Base-by-base conservation (phyloP, 2,888 invertebrate genomes). In the Lysandra coridon region DNA sequence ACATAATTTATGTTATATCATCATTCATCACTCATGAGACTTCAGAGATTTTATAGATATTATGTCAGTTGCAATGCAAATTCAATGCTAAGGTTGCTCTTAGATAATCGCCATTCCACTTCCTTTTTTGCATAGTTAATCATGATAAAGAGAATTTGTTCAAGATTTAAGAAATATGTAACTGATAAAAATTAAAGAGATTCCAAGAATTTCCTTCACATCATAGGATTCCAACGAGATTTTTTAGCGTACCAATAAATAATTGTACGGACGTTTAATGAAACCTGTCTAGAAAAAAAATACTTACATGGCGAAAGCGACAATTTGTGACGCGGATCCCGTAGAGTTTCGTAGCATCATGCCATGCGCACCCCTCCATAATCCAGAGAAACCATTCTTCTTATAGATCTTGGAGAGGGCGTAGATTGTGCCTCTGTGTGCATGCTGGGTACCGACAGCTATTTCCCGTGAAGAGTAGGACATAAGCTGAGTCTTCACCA, bases 401-500 rank as follows among this genome's bases (percentile, higher is more conserved):
- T 83, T 88, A 82, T 96, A 96, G 80, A 96, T 96, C 84, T 95
- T 95, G 44, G 83, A 88, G 33, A 98, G 88, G 0, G 97, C 98
- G 81, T 95, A 92, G 64, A 94, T 86, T 91, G 97, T 96, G 10
- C 97, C 96, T 33, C 90, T 90, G 86, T 98, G 97, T 0, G 95
- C 93, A 87, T 98, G 98, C 86, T 99, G 98, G 83, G 97, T 96
- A 0, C 98, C 99, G 2, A 98, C 98, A 2, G 98, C 98, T 80
- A 98, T 98, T 83, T 96, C 93, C 81, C 95, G 92, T 0, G 96
- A 96, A 1, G 97, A 96, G 88, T 96, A 95, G 0, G 98, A 96
- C 95, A 98, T 98, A 2, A 98, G 93, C 85, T 98, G 98, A 0
- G 98, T 98, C 92, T 98, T 98, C 0, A 98, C 97, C 92, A 99